phyloP scores from a whole-genome alignment of 2,888 invertebrate genomes.

The Drosophila mimica region DNA sequence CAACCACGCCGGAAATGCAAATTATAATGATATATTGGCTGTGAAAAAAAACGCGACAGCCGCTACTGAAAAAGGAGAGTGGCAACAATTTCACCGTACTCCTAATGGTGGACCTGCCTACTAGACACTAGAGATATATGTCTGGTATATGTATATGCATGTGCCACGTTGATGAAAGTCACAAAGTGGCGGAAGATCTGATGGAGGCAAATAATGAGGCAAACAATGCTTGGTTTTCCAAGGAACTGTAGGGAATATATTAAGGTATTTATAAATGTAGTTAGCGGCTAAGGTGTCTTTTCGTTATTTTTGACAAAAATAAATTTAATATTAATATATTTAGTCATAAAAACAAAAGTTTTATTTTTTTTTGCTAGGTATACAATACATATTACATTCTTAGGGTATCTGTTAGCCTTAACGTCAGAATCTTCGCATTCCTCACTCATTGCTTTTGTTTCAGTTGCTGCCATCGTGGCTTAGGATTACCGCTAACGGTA shows the following conservation, averaged over 20 bases:
- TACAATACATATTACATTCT: neutral
- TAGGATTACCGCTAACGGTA: conserved; percentile 78
- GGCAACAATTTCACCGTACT: conserved; percentile 21
- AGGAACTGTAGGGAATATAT: neutral
- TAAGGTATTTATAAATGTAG: neutral
- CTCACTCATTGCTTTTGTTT: conserved; percentile 61
- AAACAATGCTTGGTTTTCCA: neutral
- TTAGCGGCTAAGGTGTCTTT: neutral
- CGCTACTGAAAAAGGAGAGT: conserved; percentile 36
- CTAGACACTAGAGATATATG: conserved; percentile 4
- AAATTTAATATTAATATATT: neutral
- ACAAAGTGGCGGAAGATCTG: neutral
- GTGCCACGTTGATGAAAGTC: neutral
- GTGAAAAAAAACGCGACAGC: conserved; percentile 75
- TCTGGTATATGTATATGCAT: neutral
- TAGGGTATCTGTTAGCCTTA: conserved; percentile 38
- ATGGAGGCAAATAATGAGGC: neutral
- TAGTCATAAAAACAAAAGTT: neutral
- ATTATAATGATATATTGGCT: conserved; percentile 83
- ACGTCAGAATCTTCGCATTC: neutral
- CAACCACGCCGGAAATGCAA: conserved; percentile 77
- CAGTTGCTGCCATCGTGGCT: conserved; percentile 58
- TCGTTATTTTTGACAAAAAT: neutral
- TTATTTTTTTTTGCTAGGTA: neutral
- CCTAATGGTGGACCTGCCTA: conserved; percentile 39